phyloP scores from a whole-genome alignment of 1,140 invertebrate species.

The Lycorma delicatula region DNA sequence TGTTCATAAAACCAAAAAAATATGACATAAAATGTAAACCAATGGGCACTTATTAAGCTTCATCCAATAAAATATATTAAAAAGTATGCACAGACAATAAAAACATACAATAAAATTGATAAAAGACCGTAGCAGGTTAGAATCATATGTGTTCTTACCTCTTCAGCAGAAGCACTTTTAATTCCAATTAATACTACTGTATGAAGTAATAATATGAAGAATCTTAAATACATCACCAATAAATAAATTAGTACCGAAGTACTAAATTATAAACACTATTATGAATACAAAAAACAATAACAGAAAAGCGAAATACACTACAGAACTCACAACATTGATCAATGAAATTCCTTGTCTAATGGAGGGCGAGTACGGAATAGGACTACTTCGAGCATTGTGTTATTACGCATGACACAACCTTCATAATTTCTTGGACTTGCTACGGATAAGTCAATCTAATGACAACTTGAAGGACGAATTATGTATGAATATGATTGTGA shows the following conservation, averaged over 20 bases:
- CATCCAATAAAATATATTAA: too few relatives aligned
- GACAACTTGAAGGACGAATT: too few relatives aligned
- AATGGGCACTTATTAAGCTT: too few relatives aligned
- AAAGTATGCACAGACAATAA: too few relatives aligned
- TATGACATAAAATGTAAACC: too few relatives aligned
- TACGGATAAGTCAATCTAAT: too few relatives aligned
- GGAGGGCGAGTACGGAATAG: conserved; percentile 2
- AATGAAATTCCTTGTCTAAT: conserved; percentile 3
- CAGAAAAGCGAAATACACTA: neutral
- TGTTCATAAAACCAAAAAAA: too few relatives aligned
- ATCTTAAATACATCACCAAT: conserved; percentile 1
- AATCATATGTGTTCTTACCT: neutral
- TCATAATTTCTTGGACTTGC: conserved; percentile 4
- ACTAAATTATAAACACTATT: conserved; percentile 5
- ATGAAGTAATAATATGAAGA: conserved; percentile 1
- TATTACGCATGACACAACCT: conserved; percentile 2
- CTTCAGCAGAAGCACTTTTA: neutral
- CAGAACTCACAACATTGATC: conserved; percentile 3
- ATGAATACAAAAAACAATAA: conserved; percentile 4
- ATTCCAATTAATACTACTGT: neutral
- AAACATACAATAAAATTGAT: too few relatives aligned
- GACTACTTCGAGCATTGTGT: neutral
- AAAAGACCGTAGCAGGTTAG: neutral
- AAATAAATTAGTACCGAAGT: conserved; percentile 6
- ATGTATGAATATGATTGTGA: too few relatives aligned